Conservation (phyloP, 2,113 vertebrate genomes). For the Pachypanchax playfairii region DNA sequence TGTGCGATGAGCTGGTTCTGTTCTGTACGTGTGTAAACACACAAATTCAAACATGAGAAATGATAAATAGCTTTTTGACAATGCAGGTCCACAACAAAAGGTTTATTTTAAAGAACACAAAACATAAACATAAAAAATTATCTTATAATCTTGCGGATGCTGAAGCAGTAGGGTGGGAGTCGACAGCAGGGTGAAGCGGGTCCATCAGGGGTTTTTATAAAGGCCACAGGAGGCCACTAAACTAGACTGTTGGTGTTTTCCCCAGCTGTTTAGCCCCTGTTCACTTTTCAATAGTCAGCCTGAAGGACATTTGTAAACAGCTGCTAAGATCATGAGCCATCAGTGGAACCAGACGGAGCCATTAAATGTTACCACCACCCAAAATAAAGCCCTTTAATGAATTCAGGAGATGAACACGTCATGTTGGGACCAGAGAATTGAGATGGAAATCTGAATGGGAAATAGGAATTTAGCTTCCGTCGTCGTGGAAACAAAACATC, state of each 20-base stretch:
- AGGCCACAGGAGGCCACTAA: constrained; percentile 49
- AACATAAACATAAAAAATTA: constrained; percentile 53
- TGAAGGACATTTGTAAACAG: constrained; percentile 44
- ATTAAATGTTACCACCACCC: not conserved
- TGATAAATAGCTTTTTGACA: constrained; percentile 47
- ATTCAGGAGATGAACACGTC: constrained; percentile 23
- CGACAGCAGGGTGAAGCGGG: too few species aligned
- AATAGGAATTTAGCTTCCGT: constrained; percentile 15
- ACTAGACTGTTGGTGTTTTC: constrained; percentile 46
- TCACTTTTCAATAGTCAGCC: constrained; percentile 36
- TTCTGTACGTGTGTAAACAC: not conserved
- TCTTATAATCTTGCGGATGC: constrained; percentile 50
- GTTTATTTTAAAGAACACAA: constrained; percentile 37
- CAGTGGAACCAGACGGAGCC: not conserved
- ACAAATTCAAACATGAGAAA: constrained; percentile 2
- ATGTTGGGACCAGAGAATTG: constrained; percentile 12
- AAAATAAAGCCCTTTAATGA: constrained; percentile 38
- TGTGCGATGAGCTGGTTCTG: not conserved
- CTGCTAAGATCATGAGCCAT: constrained; percentile 34
- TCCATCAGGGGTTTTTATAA: constrained; percentile 40
- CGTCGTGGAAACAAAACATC: constrained; percentile 6
- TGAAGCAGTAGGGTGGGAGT: constrained; percentile 26
- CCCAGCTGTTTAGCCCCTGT: constrained; percentile 16
- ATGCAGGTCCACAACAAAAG: constrained; percentile 55
- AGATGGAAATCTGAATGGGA: constrained; percentile 40